Evolutionary conservation across 2,888 invertebrate species (phyloP).

Genomic region (Lepas anatifera): DNA sequence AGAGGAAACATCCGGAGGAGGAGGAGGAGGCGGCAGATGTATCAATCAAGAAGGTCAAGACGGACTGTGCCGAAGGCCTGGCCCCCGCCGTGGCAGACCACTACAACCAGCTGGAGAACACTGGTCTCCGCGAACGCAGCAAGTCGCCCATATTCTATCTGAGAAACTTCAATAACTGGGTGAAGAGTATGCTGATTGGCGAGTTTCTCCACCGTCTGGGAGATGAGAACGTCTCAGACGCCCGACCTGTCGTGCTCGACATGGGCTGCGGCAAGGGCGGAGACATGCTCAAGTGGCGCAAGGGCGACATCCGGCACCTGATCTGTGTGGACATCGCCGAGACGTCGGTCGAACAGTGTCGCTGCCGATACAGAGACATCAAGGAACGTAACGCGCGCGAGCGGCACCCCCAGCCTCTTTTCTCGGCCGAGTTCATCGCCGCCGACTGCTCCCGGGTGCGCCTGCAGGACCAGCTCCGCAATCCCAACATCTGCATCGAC

Average conservation of each 20-base stretch:
- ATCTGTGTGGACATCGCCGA: constrained; percentile 89
- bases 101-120: constrained; percentile 80
- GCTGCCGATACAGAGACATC: constrained; percentile 65
- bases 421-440: constrained; percentile 76
- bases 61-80: background rate
- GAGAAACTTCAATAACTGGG: constrained; percentile 98
- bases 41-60: background rate
- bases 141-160: constrained; percentile 85
- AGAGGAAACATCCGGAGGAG: background rate
- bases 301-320: constrained; percentile 59
- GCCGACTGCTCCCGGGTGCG: constrained; percentile 74
- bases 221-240: constrained; percentile 8
- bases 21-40: background rate
- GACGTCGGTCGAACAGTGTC: constrained; percentile 81
- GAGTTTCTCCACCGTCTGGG: constrained; percentile 34
- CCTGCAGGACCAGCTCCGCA: background rate
- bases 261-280: constrained; percentile 99
- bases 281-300: constrained; percentile 92
- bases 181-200: constrained; percentile 89
- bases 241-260: constrained; percentile 58
- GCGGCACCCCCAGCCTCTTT: constrained; percentile 38
- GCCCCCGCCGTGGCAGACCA: constrained; percentile 64
- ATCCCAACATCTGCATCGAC: constrained; percentile 57
- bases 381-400: constrained; percentile 31
- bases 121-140: constrained; percentile 62